phyloP scores from a whole-genome alignment of 2,888 invertebrate genomes.

The Cephonodes hylas region DNA sequence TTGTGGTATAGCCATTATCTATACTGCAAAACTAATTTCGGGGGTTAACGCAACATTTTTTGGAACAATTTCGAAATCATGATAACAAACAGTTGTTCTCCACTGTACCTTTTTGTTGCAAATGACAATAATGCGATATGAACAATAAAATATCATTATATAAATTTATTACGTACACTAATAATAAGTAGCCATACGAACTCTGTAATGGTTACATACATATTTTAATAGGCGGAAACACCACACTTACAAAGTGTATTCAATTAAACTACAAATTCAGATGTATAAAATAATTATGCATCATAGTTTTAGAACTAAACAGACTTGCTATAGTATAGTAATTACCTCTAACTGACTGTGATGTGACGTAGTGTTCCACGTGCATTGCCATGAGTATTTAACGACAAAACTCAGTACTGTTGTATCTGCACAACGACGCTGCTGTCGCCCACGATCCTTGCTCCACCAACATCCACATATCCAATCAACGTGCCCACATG shows the following conservation, averaged over 20 bases:
- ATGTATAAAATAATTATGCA: slow-evolving; percentile 78
- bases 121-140: slow-evolving; percentile 50
- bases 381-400: slow-evolving; percentile 66
- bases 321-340: slow-evolving; percentile 58
- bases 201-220: slow-evolving; percentile 73
- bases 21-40: background rate
- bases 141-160: slow-evolving; percentile 66
- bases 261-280: slow-evolving; percentile 77
- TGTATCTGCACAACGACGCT: slow-evolving; percentile 34
- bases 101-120: slow-evolving; percentile 45
- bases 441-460: slow-evolving; percentile 37
- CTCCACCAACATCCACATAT: slow-evolving; percentile 23
- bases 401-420: slow-evolving; percentile 40
- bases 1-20: slow-evolving; percentile 27
- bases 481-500: slow-evolving; percentile 29
- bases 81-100: slow-evolving; percentile 28
- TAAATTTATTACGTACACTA: slow-evolving; percentile 74
- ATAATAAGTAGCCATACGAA: slow-evolving; percentile 74
- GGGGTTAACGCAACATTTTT: slow-evolving; percentile 11
- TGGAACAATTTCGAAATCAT: slow-evolving; percentile 10
- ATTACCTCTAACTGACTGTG: slow-evolving; percentile 63
- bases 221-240: slow-evolving; percentile 78
- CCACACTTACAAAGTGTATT: slow-evolving; percentile 77
- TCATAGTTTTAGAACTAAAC: slow-evolving; percentile 71
- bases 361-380: slow-evolving; percentile 64